A percentile compares a stretch with the other conserved stretches of the same genome.
These are phyloP conservation scores for Nothobranchius kuhntae DNA, from an alignment of 2,113 vertebrate genomes.

Conservation along the genomic window DNA sequence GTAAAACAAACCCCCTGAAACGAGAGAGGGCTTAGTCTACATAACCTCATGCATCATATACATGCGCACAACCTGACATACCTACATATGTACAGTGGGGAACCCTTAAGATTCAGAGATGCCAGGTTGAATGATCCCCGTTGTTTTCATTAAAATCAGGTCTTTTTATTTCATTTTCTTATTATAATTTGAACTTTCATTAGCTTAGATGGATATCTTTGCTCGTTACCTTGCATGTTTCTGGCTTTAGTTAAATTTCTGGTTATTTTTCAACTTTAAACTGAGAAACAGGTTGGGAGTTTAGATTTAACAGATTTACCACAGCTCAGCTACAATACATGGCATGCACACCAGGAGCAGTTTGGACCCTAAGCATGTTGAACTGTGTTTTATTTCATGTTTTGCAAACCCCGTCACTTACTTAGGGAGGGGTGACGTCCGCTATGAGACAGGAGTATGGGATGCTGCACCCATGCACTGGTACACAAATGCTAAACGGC, in stretches of 20 bases:
- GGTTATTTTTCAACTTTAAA: slow-evolving; percentile 46
- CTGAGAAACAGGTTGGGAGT: slow-evolving; percentile 27
- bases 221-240: slow-evolving; percentile 71
- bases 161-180: slow-evolving; percentile 53
- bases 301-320: slow-evolving; percentile 31
- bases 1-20: slow-evolving; percentile 81
- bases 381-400: slow-evolving; percentile 63
- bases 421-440: slow-evolving; percentile 47
- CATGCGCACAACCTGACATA: slow-evolving; percentile 78
- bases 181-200: slow-evolving; percentile 48
- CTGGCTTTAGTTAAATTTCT: slow-evolving; percentile 67
- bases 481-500: slow-evolving; percentile 23
- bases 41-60: slow-evolving; percentile 78
- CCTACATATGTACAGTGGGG: slow-evolving; percentile 85
- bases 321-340: slow-evolving; percentile 61
- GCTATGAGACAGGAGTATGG: slow-evolving; percentile 35
- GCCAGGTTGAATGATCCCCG: slow-evolving; percentile 70
- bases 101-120: slow-evolving; percentile 81
- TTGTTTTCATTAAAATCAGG: slow-evolving; percentile 61
- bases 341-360: slow-evolving; percentile 69
- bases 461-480: slow-evolving; percentile 42
- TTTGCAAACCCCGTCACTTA: slow-evolving; percentile 52
- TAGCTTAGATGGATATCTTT: slow-evolving; percentile 54
- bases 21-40: slow-evolving; percentile 76
- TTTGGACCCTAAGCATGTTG: slow-evolving; percentile 70